phyloP scores from a whole-genome alignment of 2,113 vertebrate genomes.

The Martes martes region DNA sequence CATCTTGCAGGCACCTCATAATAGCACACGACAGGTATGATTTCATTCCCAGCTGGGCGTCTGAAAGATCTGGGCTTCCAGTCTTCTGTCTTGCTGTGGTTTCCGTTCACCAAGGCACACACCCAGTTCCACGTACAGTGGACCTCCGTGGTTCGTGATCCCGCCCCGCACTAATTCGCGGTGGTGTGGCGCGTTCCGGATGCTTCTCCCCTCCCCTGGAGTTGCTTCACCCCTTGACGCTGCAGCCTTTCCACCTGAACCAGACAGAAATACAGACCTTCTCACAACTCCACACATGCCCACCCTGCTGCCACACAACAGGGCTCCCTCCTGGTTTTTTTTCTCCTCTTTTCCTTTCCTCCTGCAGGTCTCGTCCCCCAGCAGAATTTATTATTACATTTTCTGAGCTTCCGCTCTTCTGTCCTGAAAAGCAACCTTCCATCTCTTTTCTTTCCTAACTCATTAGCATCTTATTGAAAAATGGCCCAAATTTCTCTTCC shows the following conservation, averaged over 20 bases:
- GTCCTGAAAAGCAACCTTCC: neutral
- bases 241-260: neutral
- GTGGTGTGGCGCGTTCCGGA: fast-evolving
- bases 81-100: no score
- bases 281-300: fast-evolving
- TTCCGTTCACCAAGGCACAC: neutral
- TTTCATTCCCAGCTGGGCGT: neutral
- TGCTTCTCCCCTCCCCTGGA: fast-evolving
- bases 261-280: neutral
- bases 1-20: neutral
- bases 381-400: neutral
- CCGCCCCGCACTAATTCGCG: fast-evolving
- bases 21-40: fast-evolving
- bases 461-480: neutral
- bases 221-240: neutral
- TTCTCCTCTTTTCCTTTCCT: neutral
- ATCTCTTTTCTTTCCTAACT: neutral
- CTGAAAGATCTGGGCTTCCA: no score
- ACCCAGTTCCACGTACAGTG: neutral
- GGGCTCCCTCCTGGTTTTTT: neutral
- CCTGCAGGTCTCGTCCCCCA: fast-evolving
- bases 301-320: fast-evolving
- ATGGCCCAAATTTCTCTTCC: neutral
- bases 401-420: neutral
- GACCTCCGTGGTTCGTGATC: neutral